A percentile compares a stretch with the other conserved stretches of the same genome.
Evolutionary conservation across 2,113 vertebrate genomes (phyloP).

Genomic region (Puntigrus tetrazona): DNA sequence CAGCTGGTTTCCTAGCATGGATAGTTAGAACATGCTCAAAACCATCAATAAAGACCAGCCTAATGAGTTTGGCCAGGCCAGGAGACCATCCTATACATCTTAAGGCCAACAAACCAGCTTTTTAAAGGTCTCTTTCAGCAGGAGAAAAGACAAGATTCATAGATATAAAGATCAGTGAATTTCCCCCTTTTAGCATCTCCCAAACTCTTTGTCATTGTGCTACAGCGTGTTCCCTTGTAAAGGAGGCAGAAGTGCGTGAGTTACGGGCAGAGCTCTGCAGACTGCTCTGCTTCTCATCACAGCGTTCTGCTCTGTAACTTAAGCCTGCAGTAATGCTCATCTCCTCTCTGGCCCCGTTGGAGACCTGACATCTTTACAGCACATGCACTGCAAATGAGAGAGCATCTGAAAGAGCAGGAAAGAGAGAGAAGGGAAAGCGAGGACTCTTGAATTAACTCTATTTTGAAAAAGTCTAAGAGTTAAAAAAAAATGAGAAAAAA

Average conservation of each 20-base stretch:
- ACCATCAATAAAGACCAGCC: not conserved
- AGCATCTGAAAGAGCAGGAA: constrained; percentile 71
- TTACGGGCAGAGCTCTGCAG: constrained; percentile 55
- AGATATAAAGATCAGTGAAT: constrained; percentile 28
- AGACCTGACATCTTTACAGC: constrained; percentile 84
- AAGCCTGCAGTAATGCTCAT: constrained; percentile 72
- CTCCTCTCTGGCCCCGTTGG: constrained; percentile 70
- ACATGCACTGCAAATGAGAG: constrained; percentile 73
- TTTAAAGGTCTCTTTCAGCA: not conserved
- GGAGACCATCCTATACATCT: not conserved
- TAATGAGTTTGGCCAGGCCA: not conserved
- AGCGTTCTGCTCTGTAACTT: constrained; percentile 59
- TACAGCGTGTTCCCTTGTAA: constrained; percentile 51
- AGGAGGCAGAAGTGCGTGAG: constrained; percentile 58
- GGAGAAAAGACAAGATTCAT: constrained; percentile 3
- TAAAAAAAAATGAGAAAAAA: constrained; percentile 9
- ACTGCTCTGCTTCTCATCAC: constrained; percentile 61
- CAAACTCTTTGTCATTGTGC: constrained; percentile 29
- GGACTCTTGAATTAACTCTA: constrained; percentile 33
- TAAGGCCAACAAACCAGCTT: not conserved
- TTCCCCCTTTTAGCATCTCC: constrained; percentile 20
- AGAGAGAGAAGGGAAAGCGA: constrained; percentile 17
- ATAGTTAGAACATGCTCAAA: not conserved
- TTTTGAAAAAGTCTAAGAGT: constrained; percentile 2
- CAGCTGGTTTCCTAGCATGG: not conserved